Evolutionary conservation across 2,888 invertebrate genomes (phyloP), one percentile per base, ranked within the genome.

Genomic region (Aelia acuminata): DNA sequence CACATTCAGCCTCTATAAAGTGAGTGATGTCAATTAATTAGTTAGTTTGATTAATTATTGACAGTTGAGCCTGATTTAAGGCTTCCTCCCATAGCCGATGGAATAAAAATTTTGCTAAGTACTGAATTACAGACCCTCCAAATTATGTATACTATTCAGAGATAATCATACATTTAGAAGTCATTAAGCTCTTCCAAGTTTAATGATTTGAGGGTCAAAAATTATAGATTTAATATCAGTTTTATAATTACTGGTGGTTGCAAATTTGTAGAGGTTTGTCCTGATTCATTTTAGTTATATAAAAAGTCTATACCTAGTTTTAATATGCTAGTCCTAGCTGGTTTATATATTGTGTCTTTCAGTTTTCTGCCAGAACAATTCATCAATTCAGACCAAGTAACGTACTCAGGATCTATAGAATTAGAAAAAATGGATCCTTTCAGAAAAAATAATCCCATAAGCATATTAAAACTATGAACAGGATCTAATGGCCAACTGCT

Each of bases 261-360:
- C 1, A 8, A 57, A 26, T 26, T 57, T 26, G n/a, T 11, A 26
- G 1, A 13, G n/a, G n/a, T 57, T 57, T 26, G 18, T 35, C 63
- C 35, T 70, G 15, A 63, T 15, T 26, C 26, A 10, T 47, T 70
- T 5, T 70, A 70, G 35, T 70, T 35, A 70, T 70, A 35, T 70
- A 35, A 70, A 70, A n/a, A 70, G 31, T n/a, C n/a, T n/a, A n/a
- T n/a, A n/a, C n/a, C n/a, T n/a, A n/a, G n/a, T 70, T 70, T 35
- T 70, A 35, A 20, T 35, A 70, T 18, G 31, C 63, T 70, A 70
- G 63, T 35, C 35, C 63, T 70, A 35, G 31, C 63, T 70, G 20
- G 63, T 20, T 70, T 35, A 70, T 70, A 4, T 70, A 31, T 70
- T 70, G 63, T 70, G 63, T 70, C 63, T 70, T 70, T 70, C 63